Conservation (phyloP, 2,113 vertebrate genomes). For the Micromys minutus region DNA sequence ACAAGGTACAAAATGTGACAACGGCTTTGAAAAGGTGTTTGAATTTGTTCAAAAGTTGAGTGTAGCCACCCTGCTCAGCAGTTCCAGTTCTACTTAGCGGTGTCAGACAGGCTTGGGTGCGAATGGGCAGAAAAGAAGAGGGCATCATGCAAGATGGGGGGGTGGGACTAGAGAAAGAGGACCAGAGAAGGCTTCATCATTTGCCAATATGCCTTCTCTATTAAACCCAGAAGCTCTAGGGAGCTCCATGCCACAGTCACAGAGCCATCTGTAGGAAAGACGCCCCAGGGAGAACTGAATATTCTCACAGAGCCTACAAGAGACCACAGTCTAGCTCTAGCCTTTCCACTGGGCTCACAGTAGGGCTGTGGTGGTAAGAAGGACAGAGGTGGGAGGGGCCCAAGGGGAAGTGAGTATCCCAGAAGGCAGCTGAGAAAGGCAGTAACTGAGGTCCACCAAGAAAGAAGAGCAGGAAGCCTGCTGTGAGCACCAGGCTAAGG, state of each 20-base stretch:
- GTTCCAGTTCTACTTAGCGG: constrained; percentile 6
- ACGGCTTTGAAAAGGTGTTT: background rate
- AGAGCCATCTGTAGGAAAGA: background rate
- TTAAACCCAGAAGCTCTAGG: background rate
- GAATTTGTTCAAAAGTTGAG: constrained; percentile 33
- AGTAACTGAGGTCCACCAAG: background rate
- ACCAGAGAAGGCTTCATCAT: background rate
- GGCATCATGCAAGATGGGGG: too few relatives aligned
- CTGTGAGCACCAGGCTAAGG: background rate
- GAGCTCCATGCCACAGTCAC: background rate
- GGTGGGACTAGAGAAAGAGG: background rate
- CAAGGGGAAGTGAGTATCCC: background rate
- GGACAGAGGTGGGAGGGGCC: background rate
- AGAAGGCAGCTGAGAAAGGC: background rate
- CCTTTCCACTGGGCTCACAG: background rate
- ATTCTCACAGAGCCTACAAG: background rate
- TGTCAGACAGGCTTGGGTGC: background rate
- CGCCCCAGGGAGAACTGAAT: background rate
- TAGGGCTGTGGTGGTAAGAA: background rate
- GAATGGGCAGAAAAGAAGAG: background rate
- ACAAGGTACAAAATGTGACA: background rate
- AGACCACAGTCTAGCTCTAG: background rate
- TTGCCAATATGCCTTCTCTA: background rate
- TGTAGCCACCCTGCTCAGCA: background rate
- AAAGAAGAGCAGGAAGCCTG: background rate